phyloP scores from a whole-genome alignment of 2,797 vertebrate species.

The Craterocephalus amniculus region DNA sequence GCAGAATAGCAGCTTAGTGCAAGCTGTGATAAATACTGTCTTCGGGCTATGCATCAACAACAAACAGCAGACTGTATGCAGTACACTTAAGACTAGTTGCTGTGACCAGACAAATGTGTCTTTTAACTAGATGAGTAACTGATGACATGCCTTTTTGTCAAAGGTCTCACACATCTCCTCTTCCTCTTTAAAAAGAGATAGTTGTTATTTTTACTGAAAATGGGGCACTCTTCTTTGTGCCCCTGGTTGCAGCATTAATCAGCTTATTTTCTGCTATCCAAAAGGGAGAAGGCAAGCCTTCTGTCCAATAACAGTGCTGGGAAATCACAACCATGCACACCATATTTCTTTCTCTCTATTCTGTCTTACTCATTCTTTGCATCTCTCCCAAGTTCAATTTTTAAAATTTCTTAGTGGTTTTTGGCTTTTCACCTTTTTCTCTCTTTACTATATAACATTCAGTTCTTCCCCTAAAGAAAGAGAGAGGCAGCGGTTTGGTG shows the following conservation, averaged over 20 bases:
- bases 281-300: slow-evolving; percentile 25
- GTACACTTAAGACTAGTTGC: neutral
- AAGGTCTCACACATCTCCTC: slow-evolving; percentile 6
- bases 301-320: slow-evolving; percentile 33
- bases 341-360: slow-evolving; percentile 22
- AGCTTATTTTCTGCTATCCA: slow-evolving; percentile 46
- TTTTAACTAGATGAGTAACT: slow-evolving; percentile 16
- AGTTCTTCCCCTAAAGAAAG: slow-evolving; percentile 12
- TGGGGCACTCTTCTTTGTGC: slow-evolving; percentile 30
- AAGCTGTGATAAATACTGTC: slow-evolving; percentile 7
- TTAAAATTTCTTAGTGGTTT: neutral
- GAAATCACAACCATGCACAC: slow-evolving; percentile 30
- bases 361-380: slow-evolving; percentile 1
- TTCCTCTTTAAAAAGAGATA: slow-evolving; percentile 12
- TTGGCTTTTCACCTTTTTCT: slow-evolving; percentile 5
- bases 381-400: neutral
- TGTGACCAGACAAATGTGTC: slow-evolving; percentile 1
- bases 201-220: slow-evolving; percentile 36
- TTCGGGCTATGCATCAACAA: slow-evolving; percentile 22
- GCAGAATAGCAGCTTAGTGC: slow-evolving; percentile 9
- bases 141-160: slow-evolving; percentile 7
- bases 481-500: neutral
- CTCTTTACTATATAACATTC: neutral
- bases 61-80: slow-evolving; percentile 11
- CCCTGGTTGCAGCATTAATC: slow-evolving; percentile 37